A percentile compares a stretch with the other conserved stretches of the same genome.
Evolutionary conservation across 2,888 invertebrate species (phyloP).

Genomic region (Clunio marinus): DNA sequence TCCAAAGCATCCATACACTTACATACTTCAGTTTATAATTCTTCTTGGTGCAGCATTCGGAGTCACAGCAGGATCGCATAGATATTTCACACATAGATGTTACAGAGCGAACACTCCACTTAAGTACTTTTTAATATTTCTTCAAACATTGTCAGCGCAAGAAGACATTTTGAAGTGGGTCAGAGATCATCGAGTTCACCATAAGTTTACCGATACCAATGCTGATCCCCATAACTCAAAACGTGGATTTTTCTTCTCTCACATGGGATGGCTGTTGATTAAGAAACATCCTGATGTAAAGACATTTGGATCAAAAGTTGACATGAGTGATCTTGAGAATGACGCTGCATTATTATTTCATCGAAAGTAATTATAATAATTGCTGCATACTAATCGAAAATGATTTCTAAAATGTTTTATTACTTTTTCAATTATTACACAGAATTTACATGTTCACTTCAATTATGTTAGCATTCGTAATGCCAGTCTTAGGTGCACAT

Average conservation of each 20-base stretch:
- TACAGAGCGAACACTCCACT: constrained; percentile 70
- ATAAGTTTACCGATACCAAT: constrained; percentile 90
- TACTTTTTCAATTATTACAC: neutral
- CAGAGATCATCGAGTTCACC: constrained; percentile 83
- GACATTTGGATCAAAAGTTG: constrained; percentile 78
- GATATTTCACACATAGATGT: constrained; percentile 75
- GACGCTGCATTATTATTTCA: constrained; percentile 84
- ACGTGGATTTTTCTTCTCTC: constrained; percentile 92
- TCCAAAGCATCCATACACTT: neutral
- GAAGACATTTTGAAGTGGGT: constrained; percentile 26
- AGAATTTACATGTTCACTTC: constrained; percentile 27
- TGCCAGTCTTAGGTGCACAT: constrained; percentile 74
- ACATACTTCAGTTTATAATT: constrained; percentile 5
- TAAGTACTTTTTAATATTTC: constrained; percentile 61
- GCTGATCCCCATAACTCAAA: constrained; percentile 91
- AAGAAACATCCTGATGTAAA: constrained; percentile 88
- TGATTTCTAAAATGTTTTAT: neutral
- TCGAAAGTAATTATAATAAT: too few relatives aligned
- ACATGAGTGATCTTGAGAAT: constrained; percentile 73
- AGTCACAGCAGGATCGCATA: constrained; percentile 59
- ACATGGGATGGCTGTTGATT: constrained; percentile 90
- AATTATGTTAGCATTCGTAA: constrained; percentile 57
- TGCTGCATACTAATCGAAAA: too few relatives aligned
- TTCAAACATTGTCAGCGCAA: constrained; percentile 73
- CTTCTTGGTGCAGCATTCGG: constrained; percentile 20